Percentiles rank a stretch among this genome's conserved stretches.
These are phyloP conservation scores for Trigoniulus corallinus DNA, from an alignment of 1,140 invertebrate genomes.

Conservation along the genomic window DNA sequence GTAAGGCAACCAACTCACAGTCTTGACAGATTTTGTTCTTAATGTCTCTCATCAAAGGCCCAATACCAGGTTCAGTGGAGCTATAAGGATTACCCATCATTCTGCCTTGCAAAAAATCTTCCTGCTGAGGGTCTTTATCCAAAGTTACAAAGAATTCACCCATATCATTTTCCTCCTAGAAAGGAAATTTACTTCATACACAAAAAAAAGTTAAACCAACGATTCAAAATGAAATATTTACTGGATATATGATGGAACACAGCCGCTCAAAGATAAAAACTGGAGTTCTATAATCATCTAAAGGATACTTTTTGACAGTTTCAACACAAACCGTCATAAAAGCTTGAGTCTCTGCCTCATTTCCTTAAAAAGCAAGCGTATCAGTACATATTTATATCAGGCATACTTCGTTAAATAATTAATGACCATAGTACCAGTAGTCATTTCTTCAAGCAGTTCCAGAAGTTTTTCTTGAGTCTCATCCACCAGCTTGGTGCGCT, in stretches of 20 bases:
- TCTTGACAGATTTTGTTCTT: conserved; percentile 98
- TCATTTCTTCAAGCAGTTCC: conserved; percentile 90
- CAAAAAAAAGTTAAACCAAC: not conserved
- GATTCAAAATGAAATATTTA: conserved; percentile 16
- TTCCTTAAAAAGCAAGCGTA: conserved; percentile 38
- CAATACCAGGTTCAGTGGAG: conserved; percentile 77
- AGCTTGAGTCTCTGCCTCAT: conserved; percentile 85
- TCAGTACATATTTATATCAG: conserved; percentile 1
- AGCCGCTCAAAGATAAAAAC: conserved; percentile 90
- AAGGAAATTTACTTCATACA: not conserved
- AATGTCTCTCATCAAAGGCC: conserved; percentile 92
- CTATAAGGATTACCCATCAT: conserved; percentile 98
- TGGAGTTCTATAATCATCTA: conserved; percentile 83
- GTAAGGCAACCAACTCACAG: conserved; percentile 85
- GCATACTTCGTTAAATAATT: not conserved
- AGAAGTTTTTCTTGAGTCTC: conserved; percentile 92
- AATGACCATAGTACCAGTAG: conserved; percentile 41
- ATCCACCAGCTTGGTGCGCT: conserved; percentile 84
- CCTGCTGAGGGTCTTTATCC: conserved; percentile 96
- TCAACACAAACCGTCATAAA: conserved; percentile 96
- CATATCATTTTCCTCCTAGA: conserved; percentile 78
- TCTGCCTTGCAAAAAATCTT: conserved; percentile 91
- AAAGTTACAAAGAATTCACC: conserved; percentile 91
- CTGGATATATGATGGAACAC: conserved; percentile 90
- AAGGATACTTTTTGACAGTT: conserved; percentile 81